A percentile compares a stretch with the other conserved stretches of the same genome.
Conservation (phyloP, 1,140 invertebrate species). For the Magallana ariakensis region DNA sequence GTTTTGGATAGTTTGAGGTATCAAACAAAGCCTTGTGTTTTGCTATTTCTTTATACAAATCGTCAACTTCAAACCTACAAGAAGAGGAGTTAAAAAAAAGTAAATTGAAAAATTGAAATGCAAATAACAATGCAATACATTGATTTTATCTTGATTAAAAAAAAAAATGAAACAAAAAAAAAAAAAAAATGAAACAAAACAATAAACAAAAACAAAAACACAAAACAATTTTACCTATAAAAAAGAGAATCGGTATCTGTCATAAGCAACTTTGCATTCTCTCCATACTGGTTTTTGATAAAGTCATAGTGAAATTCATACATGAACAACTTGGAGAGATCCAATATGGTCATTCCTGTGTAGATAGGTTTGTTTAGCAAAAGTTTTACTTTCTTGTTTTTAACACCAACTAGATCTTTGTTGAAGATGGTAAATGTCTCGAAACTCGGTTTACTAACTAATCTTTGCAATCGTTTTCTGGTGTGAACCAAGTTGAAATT, state of each 20-base stretch:
- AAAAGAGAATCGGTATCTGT: conserved; percentile 80
- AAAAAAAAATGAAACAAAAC: conserved; percentile 2
- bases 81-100: too few relatives aligned
- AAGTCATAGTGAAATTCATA: too few relatives aligned
- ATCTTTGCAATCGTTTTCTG: conserved; percentile 53
- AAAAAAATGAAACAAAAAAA: too few relatives aligned
- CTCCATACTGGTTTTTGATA: conserved; percentile 62
- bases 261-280: conserved; percentile 70
- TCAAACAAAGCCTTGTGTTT: conserved; percentile 59
- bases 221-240: conserved; percentile 69
- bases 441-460: conserved; percentile 75
- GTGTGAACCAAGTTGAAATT: conserved; percentile 60
- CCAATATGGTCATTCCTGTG: neutral
- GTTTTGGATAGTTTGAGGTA: conserved; percentile 62
- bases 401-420: conserved; percentile 58
- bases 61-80: neutral
- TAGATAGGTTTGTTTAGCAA: conserved; percentile 67
- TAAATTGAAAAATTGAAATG: too few relatives aligned
- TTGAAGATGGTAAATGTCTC: conserved; percentile 50
- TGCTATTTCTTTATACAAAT: conserved; percentile 65
- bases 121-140: too few relatives aligned
- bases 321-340: too few relatives aligned
- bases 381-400: conserved; percentile 59
- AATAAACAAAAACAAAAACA: neutral
- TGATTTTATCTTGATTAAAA: too few relatives aligned